Percentiles rank a stretch among this genome's conserved stretches.
Evolutionary conservation across 2,888 invertebrate species (phyloP).

Genomic region (Drosophila prostipennis): DNA sequence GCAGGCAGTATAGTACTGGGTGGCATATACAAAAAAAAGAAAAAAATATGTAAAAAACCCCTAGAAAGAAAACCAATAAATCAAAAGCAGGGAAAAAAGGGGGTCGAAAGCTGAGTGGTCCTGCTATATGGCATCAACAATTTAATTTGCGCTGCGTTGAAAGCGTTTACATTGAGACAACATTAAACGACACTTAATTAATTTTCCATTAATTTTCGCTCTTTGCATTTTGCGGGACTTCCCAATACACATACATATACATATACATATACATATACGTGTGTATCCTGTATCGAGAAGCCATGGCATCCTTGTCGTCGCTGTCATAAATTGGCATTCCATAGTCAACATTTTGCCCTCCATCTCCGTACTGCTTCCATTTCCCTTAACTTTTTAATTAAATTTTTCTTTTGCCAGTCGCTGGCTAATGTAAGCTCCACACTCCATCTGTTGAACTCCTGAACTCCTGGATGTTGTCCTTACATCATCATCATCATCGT

Average conservation of each 20-base stretch:
- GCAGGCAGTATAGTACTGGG: conserved; percentile 11
- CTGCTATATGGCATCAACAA: conserved; percentile 55
- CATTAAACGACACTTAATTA: conserved; percentile 76
- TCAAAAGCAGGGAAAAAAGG: conserved; percentile 52
- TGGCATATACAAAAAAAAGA: not conserved
- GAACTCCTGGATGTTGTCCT: not conserved
- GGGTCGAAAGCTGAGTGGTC: conserved; percentile 8
- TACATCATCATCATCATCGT: conserved; percentile 19
- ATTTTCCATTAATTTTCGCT: conserved; percentile 74
- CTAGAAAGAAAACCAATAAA: conserved; percentile 66
- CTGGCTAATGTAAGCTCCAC: conserved; percentile 35
- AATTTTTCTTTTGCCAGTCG: conserved; percentile 35
- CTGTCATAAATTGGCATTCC: conserved; percentile 69
- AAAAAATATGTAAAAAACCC: not conserved
- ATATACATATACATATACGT: not conserved
- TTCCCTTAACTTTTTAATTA: conserved; percentile 49
- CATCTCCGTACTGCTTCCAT: not conserved
- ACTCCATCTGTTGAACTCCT: not conserved
- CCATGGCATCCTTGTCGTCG: conserved; percentile 22
- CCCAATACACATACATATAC: not conserved
- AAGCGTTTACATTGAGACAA: conserved; percentile 77
- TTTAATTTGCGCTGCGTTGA: conserved; percentile 73
- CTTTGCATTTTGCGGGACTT: conserved; percentile 36
- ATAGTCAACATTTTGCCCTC: conserved; percentile 37
- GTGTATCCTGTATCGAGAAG: conserved; percentile 6